Percentiles rank a stretch among this genome's conserved stretches.
These are phyloP conservation scores for Pseudococcus jackbeardsleyi DNA, from an alignment of 2,888 invertebrate genomes.

Conservation along the genomic window DNA sequence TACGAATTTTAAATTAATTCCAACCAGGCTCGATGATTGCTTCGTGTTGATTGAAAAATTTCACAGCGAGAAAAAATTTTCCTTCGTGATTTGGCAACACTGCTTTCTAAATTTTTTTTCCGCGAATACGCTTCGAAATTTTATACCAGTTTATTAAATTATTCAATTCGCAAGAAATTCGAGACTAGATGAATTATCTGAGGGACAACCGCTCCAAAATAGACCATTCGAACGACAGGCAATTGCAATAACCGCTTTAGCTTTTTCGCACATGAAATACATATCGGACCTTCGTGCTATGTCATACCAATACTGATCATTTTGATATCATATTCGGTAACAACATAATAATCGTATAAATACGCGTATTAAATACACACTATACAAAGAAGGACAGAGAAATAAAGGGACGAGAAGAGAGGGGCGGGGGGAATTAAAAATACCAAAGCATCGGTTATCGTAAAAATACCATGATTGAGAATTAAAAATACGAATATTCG, in stretches of 20 bases:
- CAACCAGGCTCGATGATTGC: conserved; percentile 22
- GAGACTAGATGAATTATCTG: not conserved
- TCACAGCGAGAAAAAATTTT: not conserved
- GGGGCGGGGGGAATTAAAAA: not conserved
- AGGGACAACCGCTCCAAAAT: not conserved
- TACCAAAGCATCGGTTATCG: conserved; percentile 32
- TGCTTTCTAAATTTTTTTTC: not conserved
- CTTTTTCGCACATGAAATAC: not conserved
- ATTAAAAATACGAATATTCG: not conserved
- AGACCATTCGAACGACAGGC: not conserved
- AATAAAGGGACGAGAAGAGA: not conserved
- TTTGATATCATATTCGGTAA: conserved; percentile 59
- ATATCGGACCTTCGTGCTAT: not conserved
- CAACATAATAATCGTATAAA: conserved; percentile 48
- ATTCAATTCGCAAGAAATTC: not conserved
- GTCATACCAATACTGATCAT: conserved; percentile 61
- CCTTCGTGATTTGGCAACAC: not conserved
- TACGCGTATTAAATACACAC: conserved; percentile 42
- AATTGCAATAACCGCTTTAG: not conserved
- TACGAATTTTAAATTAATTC: not conserved
- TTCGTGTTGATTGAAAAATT: not conserved
- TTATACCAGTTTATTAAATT: no score
- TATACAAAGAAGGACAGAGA: conserved; percentile 6
- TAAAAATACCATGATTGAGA: conserved; percentile 27
- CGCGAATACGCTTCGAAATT: no score